phyloP scores from a whole-genome alignment of 2,797 vertebrate genomes.

The Graptemys geographica region DNA sequence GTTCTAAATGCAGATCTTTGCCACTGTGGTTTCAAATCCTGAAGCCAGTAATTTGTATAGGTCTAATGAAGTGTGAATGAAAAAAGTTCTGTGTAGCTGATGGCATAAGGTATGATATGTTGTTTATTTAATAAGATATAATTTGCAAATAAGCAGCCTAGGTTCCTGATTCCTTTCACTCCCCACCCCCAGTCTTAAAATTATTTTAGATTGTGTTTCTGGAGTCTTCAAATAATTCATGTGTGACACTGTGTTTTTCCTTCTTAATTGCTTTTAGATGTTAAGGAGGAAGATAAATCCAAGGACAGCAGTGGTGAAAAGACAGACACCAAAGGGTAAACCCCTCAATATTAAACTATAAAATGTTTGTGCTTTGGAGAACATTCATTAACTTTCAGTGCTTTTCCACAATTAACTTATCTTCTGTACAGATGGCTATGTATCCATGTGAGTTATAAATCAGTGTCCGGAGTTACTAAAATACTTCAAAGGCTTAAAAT shows the following conservation, averaged over 20 bases:
- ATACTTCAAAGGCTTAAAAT: background rate
- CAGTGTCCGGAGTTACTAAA: background rate
- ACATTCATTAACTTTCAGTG: background rate
- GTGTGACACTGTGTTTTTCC: background rate
- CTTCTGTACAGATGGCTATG: background rate
- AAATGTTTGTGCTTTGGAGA: background rate
- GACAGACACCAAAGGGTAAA: constrained; percentile 90
- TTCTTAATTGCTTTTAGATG: constrained; percentile 81
- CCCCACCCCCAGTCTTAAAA: background rate
- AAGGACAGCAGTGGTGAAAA: constrained; percentile 90
- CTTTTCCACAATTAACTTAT: background rate
- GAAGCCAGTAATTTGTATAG: background rate
- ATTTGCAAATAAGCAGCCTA: background rate
- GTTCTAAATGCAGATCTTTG: background rate
- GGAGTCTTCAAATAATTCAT: background rate
- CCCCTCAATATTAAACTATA: background rate
- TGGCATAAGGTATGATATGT: background rate
- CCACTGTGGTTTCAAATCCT: background rate
- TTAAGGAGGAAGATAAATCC: constrained; percentile 92
- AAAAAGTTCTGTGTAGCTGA: background rate
- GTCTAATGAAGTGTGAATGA: background rate
- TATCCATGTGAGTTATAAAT: background rate
- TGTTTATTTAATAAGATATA: background rate
- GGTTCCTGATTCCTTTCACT: background rate
- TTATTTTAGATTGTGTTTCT: background rate